Conservation (phyloP, 2,888 invertebrate genomes). For the Venusia cambrica region DNA sequence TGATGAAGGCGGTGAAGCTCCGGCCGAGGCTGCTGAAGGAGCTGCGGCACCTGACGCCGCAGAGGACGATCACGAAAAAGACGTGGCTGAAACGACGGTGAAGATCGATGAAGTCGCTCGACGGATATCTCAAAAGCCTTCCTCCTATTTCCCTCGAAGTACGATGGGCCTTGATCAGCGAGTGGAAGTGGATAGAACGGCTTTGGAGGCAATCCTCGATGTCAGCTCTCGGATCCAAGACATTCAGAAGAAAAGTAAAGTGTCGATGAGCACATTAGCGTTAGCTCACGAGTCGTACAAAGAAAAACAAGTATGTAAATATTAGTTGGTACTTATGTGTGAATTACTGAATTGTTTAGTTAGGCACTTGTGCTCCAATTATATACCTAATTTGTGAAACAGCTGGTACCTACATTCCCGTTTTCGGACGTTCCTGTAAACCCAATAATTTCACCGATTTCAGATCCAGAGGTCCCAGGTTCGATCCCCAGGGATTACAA, state of each 20-base stretch:
- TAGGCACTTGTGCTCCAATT: no score
- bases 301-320: constrained; percentile 74
- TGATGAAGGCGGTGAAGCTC: constrained; percentile 39
- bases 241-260: constrained; percentile 62
- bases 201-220: constrained; percentile 66
- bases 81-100: constrained; percentile 39
- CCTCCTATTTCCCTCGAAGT: constrained; percentile 4
- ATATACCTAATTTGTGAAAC: no score
- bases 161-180: constrained; percentile 27
- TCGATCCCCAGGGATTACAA: no score
- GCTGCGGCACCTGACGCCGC: constrained; percentile 23
- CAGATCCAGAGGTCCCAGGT: no score
- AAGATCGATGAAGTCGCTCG: constrained; percentile 43
- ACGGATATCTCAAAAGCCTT: constrained; percentile 34
- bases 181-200: constrained; percentile 60
- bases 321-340: constrained; percentile 29
- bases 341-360: constrained; percentile 41
- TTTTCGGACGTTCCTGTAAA: no score
- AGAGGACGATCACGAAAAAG: constrained; percentile 34
- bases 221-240: constrained; percentile 59
- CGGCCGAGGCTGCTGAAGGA: constrained; percentile 26
- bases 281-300: constrained; percentile 70
- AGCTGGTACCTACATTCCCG: no score
- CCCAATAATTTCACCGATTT: no score
- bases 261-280: constrained; percentile 66